Evolutionary conservation across 2,888 invertebrate genomes (phyloP), one percentile per base, ranked within the genome.

Genomic region (Drosophila mimica): DNA sequence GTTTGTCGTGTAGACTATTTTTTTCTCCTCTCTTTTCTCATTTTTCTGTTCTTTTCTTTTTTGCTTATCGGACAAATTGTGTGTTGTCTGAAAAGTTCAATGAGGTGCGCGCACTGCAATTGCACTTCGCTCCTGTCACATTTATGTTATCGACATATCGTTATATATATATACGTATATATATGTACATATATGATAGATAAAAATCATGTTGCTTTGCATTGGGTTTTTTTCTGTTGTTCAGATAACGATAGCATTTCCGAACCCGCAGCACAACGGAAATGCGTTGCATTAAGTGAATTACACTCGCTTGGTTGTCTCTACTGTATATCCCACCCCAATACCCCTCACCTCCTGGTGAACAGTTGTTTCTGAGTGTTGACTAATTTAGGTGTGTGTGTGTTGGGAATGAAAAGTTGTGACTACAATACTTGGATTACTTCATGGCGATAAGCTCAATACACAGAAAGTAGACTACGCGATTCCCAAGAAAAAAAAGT

Each of bases 11-110:
- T 82, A 70, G 72, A 76, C 62, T 79, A 25, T 56, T 48, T 25
- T 74, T 83, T 80, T 77, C 56, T 62, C 17, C 13, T 61, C 54
- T 54, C 9, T 54, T 7, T n/a, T 54, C 0, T 36, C 8, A 38
- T 54, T 34, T 56, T 38, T 25, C 8, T 54, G 17, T n/a, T 54
- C 8, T 54, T 46, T n/a, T 56, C 28, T 54, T 68, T 68, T 72
- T 84, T 72, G 66, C 89, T 87, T 87, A 87, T 87, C 89, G 87
- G 87, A 86, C 86, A 86, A 88, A 86, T 88, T 86, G 86, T 86
- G 74, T 88, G 57, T 86, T 86, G 86, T 88, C 86, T 88, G 85
- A 81, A 85, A 85, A 88, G 85, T 85, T 85, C 88, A 85, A 85
- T 85, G 88, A 85, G 88, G 85, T 83, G 88, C 84, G 85, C 82